Percentiles rank a stretch among this genome's conserved stretches.
phyloP scores from a whole-genome alignment of 30 jellyfish, hydroid and myxozoan species.

The Cassiopea xamachana region DNA sequence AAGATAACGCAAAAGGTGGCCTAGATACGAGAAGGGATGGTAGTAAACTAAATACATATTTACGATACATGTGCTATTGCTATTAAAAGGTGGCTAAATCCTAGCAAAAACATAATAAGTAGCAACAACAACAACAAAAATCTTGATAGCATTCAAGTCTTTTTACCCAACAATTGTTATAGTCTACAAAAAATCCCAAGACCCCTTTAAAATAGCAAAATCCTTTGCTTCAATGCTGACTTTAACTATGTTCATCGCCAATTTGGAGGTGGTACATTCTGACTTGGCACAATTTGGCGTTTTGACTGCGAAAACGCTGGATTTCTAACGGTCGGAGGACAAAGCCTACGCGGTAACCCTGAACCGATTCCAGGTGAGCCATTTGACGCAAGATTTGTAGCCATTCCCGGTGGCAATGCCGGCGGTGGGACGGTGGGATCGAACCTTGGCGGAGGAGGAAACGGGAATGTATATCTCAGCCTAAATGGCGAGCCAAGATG shows the following conservation, averaged over 20 bases:
- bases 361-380: neutral
- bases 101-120: too few relatives aligned
- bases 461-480: slow-evolving; percentile 12
- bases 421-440: slow-evolving; percentile 54
- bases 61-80: too few relatives aligned
- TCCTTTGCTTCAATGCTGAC: too few relatives aligned
- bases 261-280: slow-evolving; percentile 30
- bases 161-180: too few relatives aligned
- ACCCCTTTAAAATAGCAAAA: too few relatives aligned
- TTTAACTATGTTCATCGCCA: neutral
- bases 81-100: too few relatives aligned
- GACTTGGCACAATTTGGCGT: neutral
- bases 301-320: neutral
- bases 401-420: neutral
- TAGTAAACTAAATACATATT: too few relatives aligned
- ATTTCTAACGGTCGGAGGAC: neutral
- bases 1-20: too few relatives aligned
- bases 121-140: too few relatives aligned
- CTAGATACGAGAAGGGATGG: too few relatives aligned
- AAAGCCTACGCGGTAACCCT: neutral
- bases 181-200: too few relatives aligned
- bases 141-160: too few relatives aligned
- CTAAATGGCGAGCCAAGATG: neutral
- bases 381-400: neutral
- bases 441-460: neutral